Base-by-base conservation (phyloP, 2,113 vertebrate genomes). In the Archilochus colubris region DNA sequence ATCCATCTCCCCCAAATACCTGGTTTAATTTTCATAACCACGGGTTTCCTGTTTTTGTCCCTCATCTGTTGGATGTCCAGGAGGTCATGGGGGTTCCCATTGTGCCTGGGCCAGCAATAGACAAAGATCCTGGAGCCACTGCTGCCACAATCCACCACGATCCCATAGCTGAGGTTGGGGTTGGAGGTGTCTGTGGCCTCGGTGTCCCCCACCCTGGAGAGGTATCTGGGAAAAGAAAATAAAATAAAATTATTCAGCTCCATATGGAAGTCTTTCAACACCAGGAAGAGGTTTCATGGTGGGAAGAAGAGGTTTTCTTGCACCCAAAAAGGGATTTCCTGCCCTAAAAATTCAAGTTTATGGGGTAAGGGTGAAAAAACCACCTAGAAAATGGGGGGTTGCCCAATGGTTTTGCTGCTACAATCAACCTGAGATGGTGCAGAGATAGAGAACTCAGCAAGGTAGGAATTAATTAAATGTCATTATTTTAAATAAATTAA, bases 1-100 rank as follows among this genome's bases (percentile, higher is more conserved):
- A 33, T 53, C 55, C 15, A 6, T 17, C 3, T 28, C 54, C 38
- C 38, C 38, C 38, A 40, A 40, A 40, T 95, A 99, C 99, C 99
- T 63, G 99, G 99, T n/a, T 99, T 99, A 95, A 99, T 99, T 96
- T 99, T 99, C 99, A 99, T 99, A 50, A 99, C 99, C 78, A 99
- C 99, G 1, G 99, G 99, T 73, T 99, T 99, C 46, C 99, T 98
- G 95, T 97, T 97, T 82, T 98, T 98, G 97, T 99, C 99, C 94
- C 99, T 98, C 99, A 99, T 99, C 97, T 99, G 99, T 64, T 98
- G 98, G 95, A 99, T 99, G 95, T 99, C 99, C 95, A 99, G 63
- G 48, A 99, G 98, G 80, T 99, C 98, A 0, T 98, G 99, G 3
- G 98, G 99, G 68, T 99, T 99, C 14, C 99, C 99, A 1, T 99